phyloP scores from a whole-genome alignment of 2,888 invertebrate genomes.

The Habroteleia sp. region DNA sequence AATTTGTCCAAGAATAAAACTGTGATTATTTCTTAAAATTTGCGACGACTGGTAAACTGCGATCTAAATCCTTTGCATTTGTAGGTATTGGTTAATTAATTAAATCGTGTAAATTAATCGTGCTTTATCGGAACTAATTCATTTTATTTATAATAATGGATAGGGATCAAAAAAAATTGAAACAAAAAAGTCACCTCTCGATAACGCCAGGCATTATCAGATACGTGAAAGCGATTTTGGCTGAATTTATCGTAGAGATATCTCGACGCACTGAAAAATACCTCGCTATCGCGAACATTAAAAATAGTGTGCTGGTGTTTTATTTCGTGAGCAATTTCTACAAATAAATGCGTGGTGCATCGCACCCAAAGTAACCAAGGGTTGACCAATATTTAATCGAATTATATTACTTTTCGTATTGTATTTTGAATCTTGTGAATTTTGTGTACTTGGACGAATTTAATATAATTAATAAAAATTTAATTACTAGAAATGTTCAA shows the following conservation, averaged over 20 bases:
- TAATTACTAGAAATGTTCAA: too few relatives aligned
- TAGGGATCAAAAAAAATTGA: background rate
- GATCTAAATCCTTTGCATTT: too few relatives aligned
- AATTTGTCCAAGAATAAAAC: too few relatives aligned
- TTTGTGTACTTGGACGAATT: conserved; percentile 3
- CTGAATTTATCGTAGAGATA: background rate
- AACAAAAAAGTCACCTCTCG: background rate
- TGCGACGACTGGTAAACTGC: too few relatives aligned
- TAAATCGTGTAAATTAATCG: too few relatives aligned
- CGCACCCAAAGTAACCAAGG: conserved; percentile 24
- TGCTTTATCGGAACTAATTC: too few relatives aligned
- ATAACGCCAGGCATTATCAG: conserved; percentile 6
- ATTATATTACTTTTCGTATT: too few relatives aligned
- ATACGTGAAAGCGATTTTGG: conserved; percentile 3
- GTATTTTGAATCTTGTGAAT: conserved; percentile 9
- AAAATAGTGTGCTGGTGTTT: conserved; percentile 25
- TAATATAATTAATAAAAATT: background rate
- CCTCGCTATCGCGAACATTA: conserved; percentile 1
- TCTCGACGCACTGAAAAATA: conserved; percentile 5
- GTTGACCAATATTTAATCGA: conserved; percentile 8
- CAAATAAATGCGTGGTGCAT: conserved; percentile 25
- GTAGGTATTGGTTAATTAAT: too few relatives aligned
- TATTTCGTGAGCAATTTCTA: conserved; percentile 9
- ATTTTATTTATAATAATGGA: too few relatives aligned
- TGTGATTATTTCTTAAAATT: too few relatives aligned